Evolutionary conservation across 2,797 vertebrate species (phyloP).

Genomic region (Ispidina picta): DNA sequence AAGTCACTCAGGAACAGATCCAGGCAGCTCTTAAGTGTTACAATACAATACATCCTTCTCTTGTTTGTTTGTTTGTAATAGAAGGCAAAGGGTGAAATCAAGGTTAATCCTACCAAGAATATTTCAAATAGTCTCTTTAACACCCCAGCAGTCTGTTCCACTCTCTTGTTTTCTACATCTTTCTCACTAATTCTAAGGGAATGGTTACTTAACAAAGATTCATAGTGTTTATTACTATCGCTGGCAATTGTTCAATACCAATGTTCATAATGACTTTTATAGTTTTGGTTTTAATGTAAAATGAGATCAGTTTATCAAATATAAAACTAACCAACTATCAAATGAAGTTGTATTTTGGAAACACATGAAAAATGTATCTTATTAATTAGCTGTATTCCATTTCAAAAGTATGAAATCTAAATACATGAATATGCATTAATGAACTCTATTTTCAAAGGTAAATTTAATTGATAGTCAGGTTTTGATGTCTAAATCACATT

Average conservation of each 20-base stretch:
- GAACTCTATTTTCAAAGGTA: neutral
- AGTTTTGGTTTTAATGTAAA: neutral
- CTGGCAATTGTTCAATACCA: neutral
- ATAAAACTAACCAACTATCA: neutral
- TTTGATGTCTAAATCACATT: neutral
- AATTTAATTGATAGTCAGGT: neutral
- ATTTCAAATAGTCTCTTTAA: too few relatives aligned
- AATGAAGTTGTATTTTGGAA: neutral
- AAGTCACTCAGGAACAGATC: too few relatives aligned
- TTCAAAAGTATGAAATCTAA: neutral
- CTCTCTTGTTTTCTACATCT: too few relatives aligned
- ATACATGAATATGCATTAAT: neutral
- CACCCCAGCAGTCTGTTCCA: too few relatives aligned
- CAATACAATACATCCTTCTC: too few relatives aligned
- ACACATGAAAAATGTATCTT: neutral
- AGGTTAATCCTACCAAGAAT: too few relatives aligned
- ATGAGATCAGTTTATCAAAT: neutral
- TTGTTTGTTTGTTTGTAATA: too few relatives aligned
- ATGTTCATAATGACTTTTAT: neutral
- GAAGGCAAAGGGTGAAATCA: too few relatives aligned
- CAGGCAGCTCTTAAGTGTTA: too few relatives aligned
- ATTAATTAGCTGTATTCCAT: neutral
- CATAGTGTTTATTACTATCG: neutral
- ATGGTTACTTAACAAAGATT: neutral
- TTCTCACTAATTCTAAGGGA: rapidly evolving